Percentiles rank a stretch among this genome's conserved stretches.
These are phyloP conservation scores for Teinopalpus imperialis DNA, from an alignment of 2,888 invertebrate genomes.

Conservation along the genomic window DNA sequence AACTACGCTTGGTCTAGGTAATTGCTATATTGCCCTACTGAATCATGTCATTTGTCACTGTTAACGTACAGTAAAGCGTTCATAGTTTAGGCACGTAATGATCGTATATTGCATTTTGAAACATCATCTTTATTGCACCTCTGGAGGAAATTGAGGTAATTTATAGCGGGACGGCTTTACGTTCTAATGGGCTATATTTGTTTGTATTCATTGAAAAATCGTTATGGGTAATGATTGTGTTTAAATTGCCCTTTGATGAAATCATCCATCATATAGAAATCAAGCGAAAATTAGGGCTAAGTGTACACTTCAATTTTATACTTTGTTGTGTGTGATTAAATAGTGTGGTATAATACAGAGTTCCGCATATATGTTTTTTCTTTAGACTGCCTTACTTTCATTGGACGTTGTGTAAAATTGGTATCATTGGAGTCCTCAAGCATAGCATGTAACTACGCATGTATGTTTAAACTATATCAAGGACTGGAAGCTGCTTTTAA, in stretches of 20 bases:
- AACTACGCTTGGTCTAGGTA: too few relatives aligned
- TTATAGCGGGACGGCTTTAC: conserved; percentile 60
- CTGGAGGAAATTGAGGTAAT: conserved; percentile 56
- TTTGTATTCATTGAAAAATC: conserved; percentile 45
- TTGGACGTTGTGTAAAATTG: too few relatives aligned
- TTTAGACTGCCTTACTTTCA: too few relatives aligned
- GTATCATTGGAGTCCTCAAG: too few relatives aligned
- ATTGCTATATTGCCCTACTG: too few relatives aligned
- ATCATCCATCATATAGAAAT: conserved; percentile 37
- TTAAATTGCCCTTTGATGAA: conserved; percentile 60
- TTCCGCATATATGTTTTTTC: too few relatives aligned
- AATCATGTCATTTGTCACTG: conserved; percentile 16
- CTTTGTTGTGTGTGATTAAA: conserved; percentile 11
- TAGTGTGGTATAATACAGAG: conserved; percentile 9
- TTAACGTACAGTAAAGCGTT: conserved; percentile 14
- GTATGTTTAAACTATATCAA: too few relatives aligned
- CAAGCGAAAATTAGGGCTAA: conserved; percentile 36
- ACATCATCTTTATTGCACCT: conserved; percentile 45
- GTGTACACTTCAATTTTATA: conserved; percentile 1
- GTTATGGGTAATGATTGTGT: conserved; percentile 56
- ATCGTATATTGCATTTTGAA: conserved; percentile 43
- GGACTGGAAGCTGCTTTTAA: too few relatives aligned
- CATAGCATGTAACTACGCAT: too few relatives aligned
- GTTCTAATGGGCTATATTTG: conserved; percentile 56
- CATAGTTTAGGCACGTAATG: conserved; percentile 15